phyloP scores from a whole-genome alignment of 2,888 invertebrate genomes.

The Rambutsinella grinnellia region DNA sequence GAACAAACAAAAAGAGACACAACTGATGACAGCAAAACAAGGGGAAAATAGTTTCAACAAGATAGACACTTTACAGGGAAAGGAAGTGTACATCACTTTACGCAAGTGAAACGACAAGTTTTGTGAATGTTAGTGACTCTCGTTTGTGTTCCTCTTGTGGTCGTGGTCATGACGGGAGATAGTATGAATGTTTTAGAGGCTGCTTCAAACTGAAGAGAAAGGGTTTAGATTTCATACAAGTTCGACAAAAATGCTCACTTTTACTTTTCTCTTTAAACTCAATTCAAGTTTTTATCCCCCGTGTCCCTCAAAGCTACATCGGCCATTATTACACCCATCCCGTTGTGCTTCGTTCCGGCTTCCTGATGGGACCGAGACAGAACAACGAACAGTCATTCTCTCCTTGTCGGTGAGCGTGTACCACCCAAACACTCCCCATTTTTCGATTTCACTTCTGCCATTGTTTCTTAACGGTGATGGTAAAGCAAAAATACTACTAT shows the following conservation, averaged over 20 bases:
- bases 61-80: slow-evolving; percentile 25
- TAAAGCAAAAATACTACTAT: too few relatives aligned
- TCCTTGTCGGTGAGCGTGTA: not conserved
- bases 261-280: not conserved
- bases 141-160: not conserved
- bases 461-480: slow-evolving; percentile 12
- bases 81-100: not conserved
- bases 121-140: not conserved
- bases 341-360: slow-evolving; percentile 41
- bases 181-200: too few relatives aligned
- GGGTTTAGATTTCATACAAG: too few relatives aligned
- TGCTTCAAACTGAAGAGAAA: not conserved
- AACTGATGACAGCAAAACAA: not conserved
- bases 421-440: too few relatives aligned
- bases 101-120: not conserved
- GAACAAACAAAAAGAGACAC: slow-evolving; percentile 9
- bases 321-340: slow-evolving; percentile 32
- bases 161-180: not conserved
- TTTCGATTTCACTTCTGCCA: slow-evolving; percentile 3
- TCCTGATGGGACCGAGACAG: slow-evolving; percentile 48
- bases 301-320: not conserved
- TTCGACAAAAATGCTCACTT: too few relatives aligned
- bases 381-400: slow-evolving; percentile 11
- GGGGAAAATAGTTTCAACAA: not conserved
- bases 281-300: slow-evolving; percentile 12